These are phyloP conservation scores for Crotophaga sulcirostris DNA, from an alignment of 2,113 vertebrate genomes.

Conservation along the genomic window DNA sequence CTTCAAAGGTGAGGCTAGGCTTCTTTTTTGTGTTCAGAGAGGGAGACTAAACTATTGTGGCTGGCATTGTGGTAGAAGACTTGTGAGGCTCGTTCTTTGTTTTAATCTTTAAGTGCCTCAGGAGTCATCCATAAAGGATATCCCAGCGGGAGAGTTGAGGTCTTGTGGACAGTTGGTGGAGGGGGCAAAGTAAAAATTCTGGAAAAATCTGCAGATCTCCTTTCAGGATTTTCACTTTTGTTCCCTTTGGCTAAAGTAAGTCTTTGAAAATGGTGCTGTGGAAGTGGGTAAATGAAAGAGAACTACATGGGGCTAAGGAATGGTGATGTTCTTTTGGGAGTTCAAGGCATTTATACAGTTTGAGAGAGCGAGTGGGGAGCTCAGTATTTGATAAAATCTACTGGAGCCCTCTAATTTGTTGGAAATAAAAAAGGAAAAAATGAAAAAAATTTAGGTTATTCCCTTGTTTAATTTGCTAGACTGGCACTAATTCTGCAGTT, in stretches of 20 bases:
- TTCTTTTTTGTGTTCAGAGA: constrained; percentile 31
- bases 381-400: constrained; percentile 66
- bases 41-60: constrained; percentile 32
- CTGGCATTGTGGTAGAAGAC: not conserved
- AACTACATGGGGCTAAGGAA: constrained; percentile 65
- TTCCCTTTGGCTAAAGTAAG: constrained; percentile 69
- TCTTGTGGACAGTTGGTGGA: constrained; percentile 63
- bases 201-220: constrained; percentile 62
- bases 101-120: constrained; percentile 63
- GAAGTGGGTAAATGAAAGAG: constrained; percentile 74
- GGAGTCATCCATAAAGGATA: constrained; percentile 64
- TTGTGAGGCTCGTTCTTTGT: constrained; percentile 41
- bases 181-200: constrained; percentile 56
- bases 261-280: constrained; percentile 72
- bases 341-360: constrained; percentile 70
- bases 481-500: constrained; percentile 66
- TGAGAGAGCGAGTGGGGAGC: constrained; percentile 54
- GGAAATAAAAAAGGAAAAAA: constrained; percentile 49
- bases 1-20: constrained; percentile 14
- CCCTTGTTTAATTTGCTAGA: constrained; percentile 71
- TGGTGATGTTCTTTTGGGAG: constrained; percentile 65
- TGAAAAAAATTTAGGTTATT: constrained; percentile 67
- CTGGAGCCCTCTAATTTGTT: constrained; percentile 70
- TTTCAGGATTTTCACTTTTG: constrained; percentile 73
- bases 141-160: constrained; percentile 16